Evolutionary conservation across 2,888 invertebrate genomes (phyloP), one percentile per base, ranked within the genome.

Genomic region (Amphipyra berbera): DNA sequence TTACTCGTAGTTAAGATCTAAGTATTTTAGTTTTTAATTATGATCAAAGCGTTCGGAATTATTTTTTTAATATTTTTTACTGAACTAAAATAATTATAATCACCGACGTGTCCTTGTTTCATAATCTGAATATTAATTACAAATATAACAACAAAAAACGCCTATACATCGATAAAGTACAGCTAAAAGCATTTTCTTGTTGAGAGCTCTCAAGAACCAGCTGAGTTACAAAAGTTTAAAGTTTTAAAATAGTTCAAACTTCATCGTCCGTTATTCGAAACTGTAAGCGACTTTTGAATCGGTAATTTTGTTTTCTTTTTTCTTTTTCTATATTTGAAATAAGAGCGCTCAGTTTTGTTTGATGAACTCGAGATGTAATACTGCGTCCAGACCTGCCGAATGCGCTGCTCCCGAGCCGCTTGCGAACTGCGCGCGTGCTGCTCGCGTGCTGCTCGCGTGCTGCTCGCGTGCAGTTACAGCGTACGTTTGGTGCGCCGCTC

Each of bases 161-260:
- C 12, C 33, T 15, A 27, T n/a, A 46, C 30, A 54, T 47, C 33
- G 5, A 61, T 52, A 30, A 35, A 64, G 35, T 55, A 49, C 42
- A 50, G 46, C 53, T 82, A 69, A 83, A 73, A 82, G 77, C 80
- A 64, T 82, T 81, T 13, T 66, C 71, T 46, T 76, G 80, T 79
- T 58, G 48, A 57, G 21, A 70, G 53, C 62, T 57, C 46, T 53
- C 55, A 69, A 69, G 69, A 53, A 42, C 15, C 10, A 59, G 57
- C 33, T 30, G 50, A 68, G 71, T 60, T 54, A 41, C 47, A 54
- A 48, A 72, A 73, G 68, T 76, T 73, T 62, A 47, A 74, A 82
- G 75, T 75, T 72, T 74, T 41, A 57, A 58, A 73, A 73, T 76
- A 74, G 75, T 76, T 63, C 55, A 62, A 73, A 76, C 68, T 78